Conservation (phyloP, 2,113 vertebrate species). For the Indicator maculatus region DNA sequence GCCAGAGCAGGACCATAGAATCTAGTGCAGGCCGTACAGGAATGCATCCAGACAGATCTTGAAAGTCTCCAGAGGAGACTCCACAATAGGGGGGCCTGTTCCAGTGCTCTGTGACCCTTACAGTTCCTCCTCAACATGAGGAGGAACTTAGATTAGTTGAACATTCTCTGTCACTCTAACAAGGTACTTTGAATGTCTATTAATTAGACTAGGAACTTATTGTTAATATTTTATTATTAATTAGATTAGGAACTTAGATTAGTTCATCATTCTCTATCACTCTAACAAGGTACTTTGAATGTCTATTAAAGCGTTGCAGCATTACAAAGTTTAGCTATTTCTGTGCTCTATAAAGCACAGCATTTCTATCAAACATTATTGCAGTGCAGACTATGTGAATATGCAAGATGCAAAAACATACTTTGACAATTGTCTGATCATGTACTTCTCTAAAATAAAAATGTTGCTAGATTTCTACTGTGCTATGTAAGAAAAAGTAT, state of each 20-base stretch:
- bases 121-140: too few species aligned
- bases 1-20: too few species aligned
- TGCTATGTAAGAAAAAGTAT: background rate
- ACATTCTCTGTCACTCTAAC: too few species aligned
- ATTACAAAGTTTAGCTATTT: background rate
- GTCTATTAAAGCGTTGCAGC: background rate
- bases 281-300: background rate
- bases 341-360: background rate
- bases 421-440: background rate
- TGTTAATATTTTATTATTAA: too few species aligned
- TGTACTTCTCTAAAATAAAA: background rate
- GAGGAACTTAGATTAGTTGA: too few species aligned
- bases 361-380: background rate
- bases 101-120: too few species aligned
- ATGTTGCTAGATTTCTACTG: background rate
- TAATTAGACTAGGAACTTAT: too few species aligned
- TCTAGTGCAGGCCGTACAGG: too few species aligned
- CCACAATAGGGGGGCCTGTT: too few species aligned
- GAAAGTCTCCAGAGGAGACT: too few species aligned
- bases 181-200: too few species aligned
- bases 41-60: too few species aligned
- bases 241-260: background rate
- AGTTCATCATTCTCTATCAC: background rate
- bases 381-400: background rate
- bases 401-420: background rate